Evolutionary conservation across 2,113 vertebrate genomes (phyloP).

Genomic region (Nerophis ophidion): DNA sequence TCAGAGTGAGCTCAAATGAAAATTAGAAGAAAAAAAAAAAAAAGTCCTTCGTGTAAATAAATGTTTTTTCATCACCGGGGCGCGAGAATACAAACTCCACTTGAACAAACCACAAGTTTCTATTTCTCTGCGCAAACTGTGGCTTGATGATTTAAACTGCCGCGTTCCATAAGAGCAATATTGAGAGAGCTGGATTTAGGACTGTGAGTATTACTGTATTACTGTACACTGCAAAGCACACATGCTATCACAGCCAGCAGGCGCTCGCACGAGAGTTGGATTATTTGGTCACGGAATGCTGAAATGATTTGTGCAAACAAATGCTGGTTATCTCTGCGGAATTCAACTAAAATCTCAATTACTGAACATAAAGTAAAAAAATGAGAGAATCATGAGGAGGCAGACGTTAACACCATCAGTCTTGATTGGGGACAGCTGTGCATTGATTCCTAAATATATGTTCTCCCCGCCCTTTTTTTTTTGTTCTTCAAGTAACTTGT

Average conservation of each 20-base stretch:
- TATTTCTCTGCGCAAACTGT: conserved; percentile 55
- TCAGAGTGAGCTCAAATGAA: conserved; percentile 61
- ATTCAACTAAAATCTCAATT: background rate
- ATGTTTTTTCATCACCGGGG: conserved; percentile 53
- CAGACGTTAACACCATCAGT: conserved; percentile 30
- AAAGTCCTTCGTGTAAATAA: conserved; percentile 55
- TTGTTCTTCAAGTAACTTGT: conserved; percentile 46
- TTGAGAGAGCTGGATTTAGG: conserved; percentile 62
- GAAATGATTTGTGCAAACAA: conserved; percentile 6
- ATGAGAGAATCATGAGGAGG: conserved; percentile 23
- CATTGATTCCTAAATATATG: conserved; percentile 7
- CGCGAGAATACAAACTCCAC: conserved; percentile 54
- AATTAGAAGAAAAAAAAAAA: conserved; percentile 59
- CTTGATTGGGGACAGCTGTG: conserved; percentile 39
- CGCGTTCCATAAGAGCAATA: conserved; percentile 55
- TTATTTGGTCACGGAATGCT: background rate
- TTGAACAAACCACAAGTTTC: conserved; percentile 59
- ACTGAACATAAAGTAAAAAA: background rate
- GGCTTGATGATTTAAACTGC: conserved; percentile 49
- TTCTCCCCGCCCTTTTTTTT: conserved; percentile 1
- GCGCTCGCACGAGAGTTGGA: background rate
- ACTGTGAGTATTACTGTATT: conserved; percentile 17
- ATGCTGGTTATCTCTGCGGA: background rate
- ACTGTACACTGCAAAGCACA: conserved; percentile 8
- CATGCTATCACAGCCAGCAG: background rate